These are phyloP conservation scores for Microplitis mediator DNA, from an alignment of 1,140 invertebrate genomes.

Conservation along the genomic window DNA sequence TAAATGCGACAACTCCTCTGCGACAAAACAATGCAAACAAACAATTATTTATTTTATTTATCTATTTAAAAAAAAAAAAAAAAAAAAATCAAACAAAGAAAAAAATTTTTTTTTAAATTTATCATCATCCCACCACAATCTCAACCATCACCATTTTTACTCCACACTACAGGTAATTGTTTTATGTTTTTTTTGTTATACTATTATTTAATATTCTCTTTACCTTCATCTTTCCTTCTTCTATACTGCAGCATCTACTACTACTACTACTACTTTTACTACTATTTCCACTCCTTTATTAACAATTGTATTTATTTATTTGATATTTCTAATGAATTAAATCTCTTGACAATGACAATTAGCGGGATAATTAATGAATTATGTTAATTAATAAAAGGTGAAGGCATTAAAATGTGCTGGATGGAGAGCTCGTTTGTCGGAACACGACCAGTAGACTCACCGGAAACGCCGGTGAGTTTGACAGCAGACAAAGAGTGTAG, in stretches of 20 bases:
- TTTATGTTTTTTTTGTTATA: constrained; percentile 35
- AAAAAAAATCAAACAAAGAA: too few species aligned
- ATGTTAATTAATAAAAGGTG: constrained; percentile 41
- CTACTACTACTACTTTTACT: neutral
- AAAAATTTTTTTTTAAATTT: constrained; percentile 1
- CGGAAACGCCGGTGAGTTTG: constrained; percentile 75
- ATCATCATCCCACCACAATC: constrained; percentile 50
- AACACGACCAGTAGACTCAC: constrained; percentile 80
- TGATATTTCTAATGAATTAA: neutral
- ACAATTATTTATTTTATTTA: constrained; percentile 18
- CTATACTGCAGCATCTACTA: neutral
- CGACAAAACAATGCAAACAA: constrained; percentile 31
- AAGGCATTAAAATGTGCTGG: constrained; percentile 73
- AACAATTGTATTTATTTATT: neutral
- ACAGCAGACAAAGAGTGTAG: constrained; percentile 64
- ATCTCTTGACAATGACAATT: neutral
- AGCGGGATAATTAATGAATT: neutral
- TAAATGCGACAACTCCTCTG: constrained; percentile 32
- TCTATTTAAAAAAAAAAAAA: constrained; percentile 18
- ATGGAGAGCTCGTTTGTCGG: constrained; percentile 90
- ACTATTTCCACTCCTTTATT: neutral
- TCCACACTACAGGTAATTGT: constrained; percentile 60
- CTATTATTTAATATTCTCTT: neutral
- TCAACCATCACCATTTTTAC: constrained; percentile 53
- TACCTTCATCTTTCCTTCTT: neutral